Conservation (phyloP, 2,797 vertebrate genomes). For the Bradypus variegatus region DNA sequence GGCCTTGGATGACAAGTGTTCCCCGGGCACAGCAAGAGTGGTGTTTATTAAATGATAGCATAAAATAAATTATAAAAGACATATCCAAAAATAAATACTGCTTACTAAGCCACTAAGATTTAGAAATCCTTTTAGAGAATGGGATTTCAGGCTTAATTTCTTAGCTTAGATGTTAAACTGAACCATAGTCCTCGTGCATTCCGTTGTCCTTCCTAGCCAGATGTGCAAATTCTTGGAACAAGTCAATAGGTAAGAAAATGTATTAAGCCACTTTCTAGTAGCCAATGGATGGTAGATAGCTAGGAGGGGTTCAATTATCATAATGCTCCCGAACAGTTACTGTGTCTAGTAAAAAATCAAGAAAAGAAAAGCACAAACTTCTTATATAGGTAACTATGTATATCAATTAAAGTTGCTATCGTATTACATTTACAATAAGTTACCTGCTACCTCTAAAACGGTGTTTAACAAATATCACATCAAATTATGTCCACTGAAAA, state of each 20-base stretch:
- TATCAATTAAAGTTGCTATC: neutral
- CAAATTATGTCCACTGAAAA: neutral
- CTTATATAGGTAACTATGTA: neutral
- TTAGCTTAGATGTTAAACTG: neutral
- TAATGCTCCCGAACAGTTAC: neutral
- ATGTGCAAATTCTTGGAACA: neutral
- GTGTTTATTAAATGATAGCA: constrained; percentile 15
- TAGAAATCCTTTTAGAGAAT: neutral
- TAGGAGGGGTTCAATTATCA: neutral
- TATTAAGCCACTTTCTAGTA: constrained; percentile 6
- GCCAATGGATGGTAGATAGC: neutral
- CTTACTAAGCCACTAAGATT: neutral
- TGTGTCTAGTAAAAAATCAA: neutral
- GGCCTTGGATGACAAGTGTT: neutral
- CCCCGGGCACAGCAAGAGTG: neutral
- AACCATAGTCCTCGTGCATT: neutral
- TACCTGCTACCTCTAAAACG: neutral
- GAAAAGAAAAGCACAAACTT: neutral
- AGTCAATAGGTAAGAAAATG: neutral
- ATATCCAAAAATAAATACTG: constrained; percentile 11
- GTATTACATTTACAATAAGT: neutral
- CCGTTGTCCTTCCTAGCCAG: neutral
- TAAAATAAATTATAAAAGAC: constrained; percentile 18
- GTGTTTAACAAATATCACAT: constrained; percentile 19
- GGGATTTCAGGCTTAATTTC: neutral